Conservation (phyloP, 1,140 invertebrate genomes). For the Ceratosolen solmsi region DNA sequence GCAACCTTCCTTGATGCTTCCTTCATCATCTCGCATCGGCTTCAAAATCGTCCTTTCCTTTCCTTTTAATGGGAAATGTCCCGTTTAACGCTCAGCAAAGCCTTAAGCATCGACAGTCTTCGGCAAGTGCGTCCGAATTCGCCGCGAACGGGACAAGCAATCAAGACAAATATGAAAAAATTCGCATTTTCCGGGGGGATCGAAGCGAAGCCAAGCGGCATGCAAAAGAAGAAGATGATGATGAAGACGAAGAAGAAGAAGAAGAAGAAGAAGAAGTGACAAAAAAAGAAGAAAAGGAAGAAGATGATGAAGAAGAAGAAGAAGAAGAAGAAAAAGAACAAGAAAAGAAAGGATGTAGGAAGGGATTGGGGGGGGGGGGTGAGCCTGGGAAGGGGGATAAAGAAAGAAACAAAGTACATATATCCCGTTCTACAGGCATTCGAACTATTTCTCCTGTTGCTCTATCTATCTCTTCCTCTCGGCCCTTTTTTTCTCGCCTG, state of each 20-base stretch:
- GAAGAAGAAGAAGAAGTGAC: not conserved
- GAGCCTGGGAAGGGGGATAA: not conserved
- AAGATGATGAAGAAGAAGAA: too few relatives aligned
- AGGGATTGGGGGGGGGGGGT: too few relatives aligned
- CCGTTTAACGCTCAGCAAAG: too few relatives aligned
- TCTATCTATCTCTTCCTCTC: constrained; percentile 2
- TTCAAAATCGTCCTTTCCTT: too few relatives aligned
- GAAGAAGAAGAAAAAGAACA: not conserved
- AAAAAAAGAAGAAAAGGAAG: not conserved
- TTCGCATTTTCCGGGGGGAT: not conserved
- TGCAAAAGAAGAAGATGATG: too few relatives aligned
- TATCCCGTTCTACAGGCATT: constrained; percentile 33
- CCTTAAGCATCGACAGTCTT: too few relatives aligned
- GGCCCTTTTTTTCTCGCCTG: not conserved
- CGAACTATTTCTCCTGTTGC: constrained; percentile 9
- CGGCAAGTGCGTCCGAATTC: too few relatives aligned
- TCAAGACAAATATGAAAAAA: not conserved
- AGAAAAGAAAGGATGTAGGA: not conserved
- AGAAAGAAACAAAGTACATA: constrained; percentile 10
- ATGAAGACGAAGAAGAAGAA: not conserved
- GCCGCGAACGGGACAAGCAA: too few relatives aligned
- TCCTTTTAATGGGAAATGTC: too few relatives aligned
- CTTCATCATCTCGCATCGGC: too few relatives aligned
- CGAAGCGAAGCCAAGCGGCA: not conserved
- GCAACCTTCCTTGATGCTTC: too few relatives aligned